Base-by-base conservation (phyloP, 2,797 vertebrate genomes). In the Malacoctenus gilli region DNA sequence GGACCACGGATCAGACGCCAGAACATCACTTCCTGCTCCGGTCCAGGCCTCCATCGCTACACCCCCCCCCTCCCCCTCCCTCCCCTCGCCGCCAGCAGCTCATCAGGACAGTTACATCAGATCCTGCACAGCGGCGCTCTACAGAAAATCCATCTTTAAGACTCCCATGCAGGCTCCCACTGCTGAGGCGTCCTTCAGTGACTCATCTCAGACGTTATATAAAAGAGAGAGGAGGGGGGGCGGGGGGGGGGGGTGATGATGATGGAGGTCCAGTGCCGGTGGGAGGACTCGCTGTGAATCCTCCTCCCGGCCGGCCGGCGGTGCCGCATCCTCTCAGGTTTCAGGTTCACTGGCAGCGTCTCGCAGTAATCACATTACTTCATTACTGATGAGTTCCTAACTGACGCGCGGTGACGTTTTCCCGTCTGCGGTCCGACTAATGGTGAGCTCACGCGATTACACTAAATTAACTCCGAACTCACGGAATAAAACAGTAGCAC, bases 181-280 rank as follows among this genome's bases (percentile, higher is more conserved):
- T 75, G 62, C 59, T 53, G 64, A 56, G 40, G 50, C 39, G 0
- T 65, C 65, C 59, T 73, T 61, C 59, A 64, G 62, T 87, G 89
- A 89, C 73, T 88, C 87, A 90, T 77, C 70, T 11, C 13, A 20
- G 42, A 51, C 38, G 73, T 87, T 86, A 88, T 82, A 82, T 87
- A 87, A 89, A 80, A 59, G 64, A 36, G 62, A 49, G 68, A 68
- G 39, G 53, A 63, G 47, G 43, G 40, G 8, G 7, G 40, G 10
- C 50, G 69, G 51, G 63, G 56, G 65, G 78, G 40, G 8, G 7
- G 40, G 10, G 51, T 69, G 51, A 66, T 55, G 65, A 77, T 80
- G 75, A 70, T 49, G 70, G 40, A 61, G 40, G 70, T 75, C 59
- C 44, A 74, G 21, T 56, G 72, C 64, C 77, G 69, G 79, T 83